Evolutionary conservation across 2,888 invertebrate species (phyloP), one percentile per base, ranked within the genome.

Genomic region (Buathra laborator): DNA sequence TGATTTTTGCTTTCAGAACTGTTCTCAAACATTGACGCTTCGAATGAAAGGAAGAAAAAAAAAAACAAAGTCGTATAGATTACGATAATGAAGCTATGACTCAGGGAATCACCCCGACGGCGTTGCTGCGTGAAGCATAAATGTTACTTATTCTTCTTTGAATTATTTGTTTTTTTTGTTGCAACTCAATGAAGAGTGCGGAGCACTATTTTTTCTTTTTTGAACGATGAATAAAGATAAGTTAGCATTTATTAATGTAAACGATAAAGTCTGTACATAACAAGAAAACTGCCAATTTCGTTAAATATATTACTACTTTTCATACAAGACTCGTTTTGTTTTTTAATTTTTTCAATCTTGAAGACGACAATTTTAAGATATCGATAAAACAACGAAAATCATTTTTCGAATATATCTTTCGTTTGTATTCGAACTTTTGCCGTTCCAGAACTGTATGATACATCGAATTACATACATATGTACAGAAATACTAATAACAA

Each of bases 391-490:
- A 29, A 32, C 14, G n/a, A 14, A 62, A 16, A 44, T 43, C 83
- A 66, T 32, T 10, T 24, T 48, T 75, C 51, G 68, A 32, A 32
- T 75, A 53, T 70, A 78, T 76, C 29, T 53, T 77, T 44, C 56
- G 44, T 37, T 77, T 85, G 76, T 86, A 77, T 85, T 85, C 76
- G 72, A 81, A 71, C 37, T 78, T 82, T 51, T 77, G 81, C 46
- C 59, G 46, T 86, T 81, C 70, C 75, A 62, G 48, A 19, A 59
- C 81, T 76, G 67, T 74, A 71, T 53, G 59, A 74, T 86, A 85
- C 86, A 86, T 86, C 66, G 71, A 85, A 72, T 84, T 86, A 83
- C 86, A 86, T 85, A 85, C 83, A 86, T 87, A 87, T 87, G 77
- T 86, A 86, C 85, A 86, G 86, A 85, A 86, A 84, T 83, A 70